Evolutionary conservation across 1,140 invertebrate species (phyloP), one percentile per base, ranked within the genome.

Genomic region (Drosophila athabasca): DNA sequence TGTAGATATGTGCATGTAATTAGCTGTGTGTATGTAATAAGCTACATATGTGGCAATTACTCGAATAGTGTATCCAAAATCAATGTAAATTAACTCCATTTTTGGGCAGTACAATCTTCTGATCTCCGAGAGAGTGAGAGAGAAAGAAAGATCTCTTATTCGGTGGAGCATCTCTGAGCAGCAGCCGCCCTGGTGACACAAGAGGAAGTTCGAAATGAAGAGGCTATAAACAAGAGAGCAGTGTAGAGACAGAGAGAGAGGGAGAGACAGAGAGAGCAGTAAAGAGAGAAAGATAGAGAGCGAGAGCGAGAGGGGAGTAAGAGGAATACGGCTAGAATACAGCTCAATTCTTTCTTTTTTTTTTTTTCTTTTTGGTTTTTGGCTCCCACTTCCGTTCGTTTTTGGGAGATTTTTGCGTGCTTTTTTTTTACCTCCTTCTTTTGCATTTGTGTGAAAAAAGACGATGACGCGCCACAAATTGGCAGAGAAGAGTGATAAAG

Each of bases 381-480:
- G 52, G 61, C 66, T 53, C 41, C 39, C 59, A 79, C 79, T 79
- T 83, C 79, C 79, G 79, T 44, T 70, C 26, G 43, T 44, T 73
- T 44, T 41, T 41, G 39, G 29, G 46, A 44, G 59, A 39, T 13
- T 46, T 79, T 83, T 66, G 79, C 67, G 53, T 58, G 45, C 62
- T 51, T 55, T 55, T 79, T 58, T 43, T 48, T 54, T 39, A 66
- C 58, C 22, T 65, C 52, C 64, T 50, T 83, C 81, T 82, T 87
- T 35, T 35, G 31, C 31, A 35, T 35, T 9, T 35, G 9, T 11
- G 31, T 35, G 4, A 11, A 13, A 5, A 4, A 70, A 85, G 82
- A 87, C 82, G 62, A 76, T 82, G 83, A 78, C 78, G 66, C 79
- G 70, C 68, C 31, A 53, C 24, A 53, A 29, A 31, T n/a, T 51